A percentile compares a stretch with the other conserved stretches of the same genome.
Conservation (phyloP, 2,797 vertebrate species). For the Squalus acanthias region DNA sequence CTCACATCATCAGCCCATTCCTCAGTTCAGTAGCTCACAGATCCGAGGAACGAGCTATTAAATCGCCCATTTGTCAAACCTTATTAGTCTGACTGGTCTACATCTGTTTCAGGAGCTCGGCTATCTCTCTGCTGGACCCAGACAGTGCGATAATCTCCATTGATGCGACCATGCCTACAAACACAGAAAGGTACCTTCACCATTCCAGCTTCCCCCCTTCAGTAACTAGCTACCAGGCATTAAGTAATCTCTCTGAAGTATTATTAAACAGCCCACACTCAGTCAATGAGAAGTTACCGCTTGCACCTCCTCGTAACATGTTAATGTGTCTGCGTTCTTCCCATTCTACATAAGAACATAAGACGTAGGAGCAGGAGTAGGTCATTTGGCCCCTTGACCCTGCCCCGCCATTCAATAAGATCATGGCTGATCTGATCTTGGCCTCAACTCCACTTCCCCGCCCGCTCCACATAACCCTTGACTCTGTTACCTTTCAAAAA, state of each 20-base stretch:
- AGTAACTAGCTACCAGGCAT: too few relatives aligned
- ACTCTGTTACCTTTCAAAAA: too few relatives aligned
- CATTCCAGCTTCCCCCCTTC: neutral
- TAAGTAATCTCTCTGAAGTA: neutral
- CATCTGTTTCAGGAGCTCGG: conserved; percentile 72
- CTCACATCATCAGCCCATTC: neutral
- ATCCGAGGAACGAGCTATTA: neutral
- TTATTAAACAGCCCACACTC: neutral
- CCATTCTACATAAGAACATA: too few relatives aligned
- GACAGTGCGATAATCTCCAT: conserved; percentile 86
- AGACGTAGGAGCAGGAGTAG: too few relatives aligned
- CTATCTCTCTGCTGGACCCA: conserved; percentile 79
- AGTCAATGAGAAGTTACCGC: too few relatives aligned
- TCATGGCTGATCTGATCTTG: too few relatives aligned
- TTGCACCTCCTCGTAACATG: too few relatives aligned
- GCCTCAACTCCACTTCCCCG: too few relatives aligned
- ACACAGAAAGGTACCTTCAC: conserved; percentile 74
- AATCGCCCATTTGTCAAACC: neutral
- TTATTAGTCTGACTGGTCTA: neutral
- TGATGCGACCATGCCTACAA: conserved; percentile 87
- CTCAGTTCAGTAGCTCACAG: neutral
- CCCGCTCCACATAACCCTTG: too few relatives aligned
- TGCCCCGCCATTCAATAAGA: too few relatives aligned
- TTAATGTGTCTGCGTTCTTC: too few relatives aligned
- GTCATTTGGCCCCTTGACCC: too few relatives aligned